Conservation (phyloP, 2,888 invertebrate genomes). For the Gasteruption jaculator region DNA sequence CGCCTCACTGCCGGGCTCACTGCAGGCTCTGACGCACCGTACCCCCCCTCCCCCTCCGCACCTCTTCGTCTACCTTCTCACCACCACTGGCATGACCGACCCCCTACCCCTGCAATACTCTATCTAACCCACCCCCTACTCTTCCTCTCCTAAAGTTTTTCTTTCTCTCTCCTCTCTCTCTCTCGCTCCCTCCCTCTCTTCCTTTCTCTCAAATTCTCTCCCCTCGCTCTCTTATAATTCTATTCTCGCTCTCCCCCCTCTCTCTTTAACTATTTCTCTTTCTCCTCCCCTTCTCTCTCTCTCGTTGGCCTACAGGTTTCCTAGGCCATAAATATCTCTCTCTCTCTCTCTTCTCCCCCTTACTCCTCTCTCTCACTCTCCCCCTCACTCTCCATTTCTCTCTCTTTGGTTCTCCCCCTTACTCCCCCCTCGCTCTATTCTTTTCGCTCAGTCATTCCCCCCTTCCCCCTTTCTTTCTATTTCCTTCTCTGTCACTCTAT, state of each 20-base stretch:
- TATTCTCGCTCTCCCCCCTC: conserved; percentile 22
- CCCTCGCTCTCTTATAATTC: no score
- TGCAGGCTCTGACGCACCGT: conserved; percentile 49
- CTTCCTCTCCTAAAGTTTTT: conserved; percentile 19
- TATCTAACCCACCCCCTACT: conserved; percentile 23
- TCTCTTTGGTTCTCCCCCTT: conserved; percentile 17
- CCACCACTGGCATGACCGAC: conserved; percentile 25
- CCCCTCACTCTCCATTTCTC: conserved; percentile 6
- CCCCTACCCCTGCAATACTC: conserved; percentile 25
- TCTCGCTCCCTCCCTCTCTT: conserved; percentile 1
- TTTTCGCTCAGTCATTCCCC: not conserved
- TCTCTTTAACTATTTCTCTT: conserved; percentile 22
- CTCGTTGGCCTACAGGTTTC: no score
- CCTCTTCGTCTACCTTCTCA: conserved; percentile 22
- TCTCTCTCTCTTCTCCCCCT: conserved; percentile 22
- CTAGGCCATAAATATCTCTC: no score
- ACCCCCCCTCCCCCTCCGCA: conserved; percentile 34
- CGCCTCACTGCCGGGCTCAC: conserved; percentile 50
- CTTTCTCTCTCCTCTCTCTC: conserved; percentile 10
- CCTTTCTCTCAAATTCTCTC: conserved; percentile 21
- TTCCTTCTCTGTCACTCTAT: not conserved
- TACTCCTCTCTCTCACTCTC: conserved; percentile 8
- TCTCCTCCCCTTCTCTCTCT: conserved; percentile 6
- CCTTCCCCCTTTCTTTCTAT: not conserved
- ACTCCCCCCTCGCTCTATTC: conserved; percentile 9